Percentiles rank a stretch among this genome's conserved stretches.
Evolutionary conservation across 2,113 vertebrate genomes (phyloP).

Genomic region (Australoheros scitulus): DNA sequence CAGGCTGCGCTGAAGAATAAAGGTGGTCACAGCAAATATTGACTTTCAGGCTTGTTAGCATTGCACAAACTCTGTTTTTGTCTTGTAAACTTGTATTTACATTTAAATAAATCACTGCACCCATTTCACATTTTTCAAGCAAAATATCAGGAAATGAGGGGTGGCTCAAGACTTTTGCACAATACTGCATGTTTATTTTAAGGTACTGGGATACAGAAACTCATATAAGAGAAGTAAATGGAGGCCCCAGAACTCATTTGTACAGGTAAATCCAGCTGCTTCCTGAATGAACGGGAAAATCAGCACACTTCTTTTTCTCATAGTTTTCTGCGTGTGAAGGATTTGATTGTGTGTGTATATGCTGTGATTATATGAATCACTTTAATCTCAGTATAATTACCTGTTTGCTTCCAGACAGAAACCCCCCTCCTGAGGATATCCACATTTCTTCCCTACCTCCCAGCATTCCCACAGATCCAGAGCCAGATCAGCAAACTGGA

Average conservation of each 20-base stretch:
- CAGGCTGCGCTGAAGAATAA: no score
- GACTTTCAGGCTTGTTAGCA: not conserved
- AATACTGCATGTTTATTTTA: not conserved
- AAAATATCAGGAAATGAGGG: not conserved
- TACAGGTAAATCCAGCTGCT: not conserved
- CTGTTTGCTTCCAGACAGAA: slow-evolving; percentile 54
- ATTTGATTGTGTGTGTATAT: slow-evolving; percentile 19
- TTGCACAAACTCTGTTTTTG: not conserved
- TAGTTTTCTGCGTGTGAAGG: not conserved
- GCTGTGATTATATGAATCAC: not conserved
- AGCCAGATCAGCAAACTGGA: not conserved
- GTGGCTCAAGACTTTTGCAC: not conserved
- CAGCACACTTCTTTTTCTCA: not conserved
- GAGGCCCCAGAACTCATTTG: not conserved
- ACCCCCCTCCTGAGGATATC: slow-evolving; percentile 44
- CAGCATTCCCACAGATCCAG: slow-evolving; percentile 22
- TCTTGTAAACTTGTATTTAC: not conserved
- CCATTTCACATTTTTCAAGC: not conserved
- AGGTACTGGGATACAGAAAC: not conserved
- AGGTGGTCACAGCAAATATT: no score
- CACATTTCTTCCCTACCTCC: slow-evolving; percentile 66
- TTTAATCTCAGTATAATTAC: slow-evolving; percentile 22
- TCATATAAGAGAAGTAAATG: not conserved
- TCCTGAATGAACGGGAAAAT: not conserved
- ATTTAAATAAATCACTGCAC: not conserved